Base-by-base conservation (phyloP, 23 tunicate species). In the Styela clava region DNA sequence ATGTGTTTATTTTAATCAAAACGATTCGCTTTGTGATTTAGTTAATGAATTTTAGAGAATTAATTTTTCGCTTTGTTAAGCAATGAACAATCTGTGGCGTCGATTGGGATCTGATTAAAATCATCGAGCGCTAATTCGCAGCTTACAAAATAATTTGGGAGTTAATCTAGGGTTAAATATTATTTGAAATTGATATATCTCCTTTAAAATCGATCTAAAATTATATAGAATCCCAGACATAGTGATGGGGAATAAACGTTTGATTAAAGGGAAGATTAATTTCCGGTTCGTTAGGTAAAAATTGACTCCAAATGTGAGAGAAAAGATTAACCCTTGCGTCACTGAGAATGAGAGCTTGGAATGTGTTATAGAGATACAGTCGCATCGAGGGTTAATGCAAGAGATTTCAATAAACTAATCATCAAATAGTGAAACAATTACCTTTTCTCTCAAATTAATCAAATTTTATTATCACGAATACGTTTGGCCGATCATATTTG, bases 241-340 rank as follows among this genome's bases (percentile, higher is more conserved):
- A 44, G 9, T 5, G 56, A 12, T 7, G 12, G 56, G 56, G 56
- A 71, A 34, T 30, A 71, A 71, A 28, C 77, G 34, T 32, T 71
- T 71, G 77, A 71, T 71, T 71, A 71, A 71, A 71, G 24, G 3
- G 77, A 22, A 35, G 77, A 71, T 71, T 34, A 71, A 34, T 28
- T 71, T 71, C 32, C 77, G 35, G 35, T 32, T 71, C 77, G 34
- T 71, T 71, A 71, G 35, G 12, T 44, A 44, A 44, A 44, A 44
- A 44, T 44, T 44, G 56, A 44, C 56, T 12, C 56, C 9, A 44
- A 5, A 44, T 12, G 12, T 7, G 56, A 12, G 12, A 12, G 12
- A 44, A 44, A 44, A 44, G 7, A 44, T 44, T 44, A 44, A 44
- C 56, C 56, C 56, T 44, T 12, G 56, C 12, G 56, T 44, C 7